These are phyloP conservation scores for Lutjanus argentimaculatus DNA, from an alignment of 2,797 vertebrate species.

Conservation along the genomic window DNA sequence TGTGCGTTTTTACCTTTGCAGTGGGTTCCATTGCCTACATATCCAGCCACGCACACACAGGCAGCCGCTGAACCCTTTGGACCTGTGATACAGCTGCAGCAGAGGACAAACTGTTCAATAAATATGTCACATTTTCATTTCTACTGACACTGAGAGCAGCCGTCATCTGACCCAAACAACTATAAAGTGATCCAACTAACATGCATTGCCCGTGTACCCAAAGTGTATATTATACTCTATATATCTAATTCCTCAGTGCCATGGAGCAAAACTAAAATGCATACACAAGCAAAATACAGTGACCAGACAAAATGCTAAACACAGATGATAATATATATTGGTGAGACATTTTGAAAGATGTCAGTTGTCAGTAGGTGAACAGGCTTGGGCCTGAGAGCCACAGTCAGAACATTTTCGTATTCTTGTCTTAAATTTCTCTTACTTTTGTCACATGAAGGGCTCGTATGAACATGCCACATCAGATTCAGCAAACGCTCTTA, in stretches of 20 bases:
- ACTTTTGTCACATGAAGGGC: too few relatives aligned
- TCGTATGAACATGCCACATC: too few relatives aligned
- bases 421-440: too few relatives aligned
- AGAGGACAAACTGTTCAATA: slow-evolving; percentile 11
- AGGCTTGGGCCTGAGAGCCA: too few relatives aligned
- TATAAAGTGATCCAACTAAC: not conserved
- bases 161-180: not conserved
- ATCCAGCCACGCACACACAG: slow-evolving; percentile 92
- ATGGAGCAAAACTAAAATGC: not conserved
- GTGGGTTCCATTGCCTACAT: slow-evolving; percentile 90
- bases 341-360: too few relatives aligned
- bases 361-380: too few relatives aligned
- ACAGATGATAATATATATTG: too few relatives aligned
- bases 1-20: slow-evolving; percentile 88
- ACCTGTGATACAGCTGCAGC: slow-evolving; percentile 89
- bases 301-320: too few relatives aligned
- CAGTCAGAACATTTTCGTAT: too few relatives aligned
- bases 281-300: too few relatives aligned
- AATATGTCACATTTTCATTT: not conserved
- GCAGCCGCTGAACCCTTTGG: slow-evolving; percentile 70
- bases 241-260: not conserved
- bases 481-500: too few relatives aligned
- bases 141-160: not conserved
- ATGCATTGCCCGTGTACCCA: not conserved
- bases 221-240: not conserved